Conservation (phyloP, 92 coral and sea anemone genomes). For the Anthopleura xanthogrammica region DNA sequence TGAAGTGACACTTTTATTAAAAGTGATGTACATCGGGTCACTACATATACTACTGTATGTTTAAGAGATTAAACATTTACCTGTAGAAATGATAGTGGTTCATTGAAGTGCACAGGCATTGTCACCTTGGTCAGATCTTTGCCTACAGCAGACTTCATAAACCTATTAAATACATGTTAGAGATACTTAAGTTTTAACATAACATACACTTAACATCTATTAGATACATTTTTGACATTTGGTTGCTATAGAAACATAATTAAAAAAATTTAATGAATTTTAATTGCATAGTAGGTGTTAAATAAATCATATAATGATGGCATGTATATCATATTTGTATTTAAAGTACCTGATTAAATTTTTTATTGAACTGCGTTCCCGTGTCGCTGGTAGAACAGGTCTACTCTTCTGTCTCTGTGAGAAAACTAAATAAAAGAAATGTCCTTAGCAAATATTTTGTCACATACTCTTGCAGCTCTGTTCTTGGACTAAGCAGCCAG, state of each 20-base stretch:
- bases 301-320: background rate
- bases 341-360: slow-evolving; percentile 72
- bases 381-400: slow-evolving; percentile 70
- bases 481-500: too few relatives aligned
- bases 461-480: too few relatives aligned
- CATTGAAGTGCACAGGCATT: slow-evolving; percentile 97
- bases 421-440: slow-evolving; percentile 45
- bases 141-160: slow-evolving; percentile 93
- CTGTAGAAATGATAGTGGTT: slow-evolving; percentile 94
- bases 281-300: background rate
- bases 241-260: background rate
- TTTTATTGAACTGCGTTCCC: slow-evolving; percentile 88
- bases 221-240: background rate
- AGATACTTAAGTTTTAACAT: background rate
- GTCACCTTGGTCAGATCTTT: slow-evolving; percentile 97
- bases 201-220: background rate
- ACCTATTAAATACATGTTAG: slow-evolving; percentile 39
- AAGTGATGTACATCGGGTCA: too few relatives aligned
- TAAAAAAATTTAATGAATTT: background rate
- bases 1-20: too few relatives aligned
- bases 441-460: background rate
- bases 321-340: background rate
- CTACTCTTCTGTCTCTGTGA: slow-evolving; percentile 55
- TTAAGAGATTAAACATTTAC: slow-evolving; percentile 20
- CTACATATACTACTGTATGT: too few relatives aligned